Evolutionary conservation across 2,113 vertebrate genomes (phyloP), one percentile per base, ranked within the genome.

Genomic region (Periophthalmodon schlosseri): DNA sequence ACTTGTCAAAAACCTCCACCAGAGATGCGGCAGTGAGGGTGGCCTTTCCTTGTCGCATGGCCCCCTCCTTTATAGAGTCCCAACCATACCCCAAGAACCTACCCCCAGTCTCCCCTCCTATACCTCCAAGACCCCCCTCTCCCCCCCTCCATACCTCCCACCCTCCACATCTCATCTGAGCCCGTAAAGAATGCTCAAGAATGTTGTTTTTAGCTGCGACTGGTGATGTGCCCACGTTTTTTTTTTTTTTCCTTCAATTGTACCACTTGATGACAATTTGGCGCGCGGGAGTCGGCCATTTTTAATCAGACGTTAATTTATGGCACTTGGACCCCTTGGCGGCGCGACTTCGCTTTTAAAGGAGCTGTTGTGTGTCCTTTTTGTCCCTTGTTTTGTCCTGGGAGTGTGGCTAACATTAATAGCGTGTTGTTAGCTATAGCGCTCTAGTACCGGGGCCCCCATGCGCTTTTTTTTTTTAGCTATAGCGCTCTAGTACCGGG

Each of bases 301-400:
- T 91, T 91, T 91, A 90, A 91, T 89, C 84, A 75, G 89, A 89
- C 89, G 79, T 89, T 90, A 88, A 91, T 91, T 93, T 88, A 93
- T 90, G 84, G 84, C 56, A 52, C 80, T 20, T 77, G 83, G 82
- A 87, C 69, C 78, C 60, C 76, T 84, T 65, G 70, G 86, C 77
- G 86, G 75, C 72, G 77, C 87, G 86, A 89, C 89, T 91, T 82
- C 82, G 70, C 81, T 81, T 52, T 28, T 81, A 87, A 88, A 88
- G 81, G 86, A 89, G 78, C 57, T 89, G 88, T 87, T 87, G 82
- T 90, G 85, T 88, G 54, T 81, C 83, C 39, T 44, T 44, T 90
- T 91, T 91, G 88, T 91, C 84, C 89, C 83, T 85, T 81, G 85
- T 91, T 89, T 87, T 90, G 90, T 91, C 82, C 81, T 56, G 82